These are phyloP conservation scores for Cryptomyrus ogoouensis DNA, from an alignment of 2,113 vertebrate genomes.

Conservation along the genomic window DNA sequence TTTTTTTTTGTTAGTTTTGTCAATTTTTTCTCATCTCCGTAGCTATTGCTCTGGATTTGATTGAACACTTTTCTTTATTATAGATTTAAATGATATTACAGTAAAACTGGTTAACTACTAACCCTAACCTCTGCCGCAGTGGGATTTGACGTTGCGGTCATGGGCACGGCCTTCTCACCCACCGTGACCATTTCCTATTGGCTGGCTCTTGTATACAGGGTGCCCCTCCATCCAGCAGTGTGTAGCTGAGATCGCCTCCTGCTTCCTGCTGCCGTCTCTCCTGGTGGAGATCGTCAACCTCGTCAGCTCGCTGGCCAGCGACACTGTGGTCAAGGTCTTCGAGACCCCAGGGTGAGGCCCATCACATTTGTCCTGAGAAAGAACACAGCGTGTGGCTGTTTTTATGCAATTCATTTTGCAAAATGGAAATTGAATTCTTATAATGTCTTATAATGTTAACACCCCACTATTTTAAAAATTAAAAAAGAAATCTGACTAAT, in stretches of 20 bases:
- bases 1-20: neutral
- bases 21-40: neutral
- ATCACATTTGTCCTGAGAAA: neutral
- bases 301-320: slow-evolving; percentile 78
- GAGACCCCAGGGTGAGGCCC: slow-evolving; percentile 70
- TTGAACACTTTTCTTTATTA: neutral
- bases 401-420: neutral
- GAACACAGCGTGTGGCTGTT: neutral
- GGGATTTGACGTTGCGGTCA: neutral
- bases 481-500: neutral
- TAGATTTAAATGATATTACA: neutral
- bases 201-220: slow-evolving; percentile 51
- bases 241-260: slow-evolving; percentile 74
- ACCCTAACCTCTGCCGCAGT: neutral
- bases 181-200: neutral
- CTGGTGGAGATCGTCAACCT: slow-evolving; percentile 76
- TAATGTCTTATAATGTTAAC: neutral
- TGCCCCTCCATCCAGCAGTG: slow-evolving; percentile 86
- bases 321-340: slow-evolving; percentile 86
- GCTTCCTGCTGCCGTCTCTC: slow-evolving; percentile 84
- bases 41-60: neutral
- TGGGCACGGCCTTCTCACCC: neutral
- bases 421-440: neutral
- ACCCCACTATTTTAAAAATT: neutral
- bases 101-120: neutral